A percentile compares a stretch with the other conserved stretches of the same genome.
These are phyloP conservation scores for Drosophila ercepeae DNA, from an alignment of 1,140 invertebrate species.

Conservation along the genomic window DNA sequence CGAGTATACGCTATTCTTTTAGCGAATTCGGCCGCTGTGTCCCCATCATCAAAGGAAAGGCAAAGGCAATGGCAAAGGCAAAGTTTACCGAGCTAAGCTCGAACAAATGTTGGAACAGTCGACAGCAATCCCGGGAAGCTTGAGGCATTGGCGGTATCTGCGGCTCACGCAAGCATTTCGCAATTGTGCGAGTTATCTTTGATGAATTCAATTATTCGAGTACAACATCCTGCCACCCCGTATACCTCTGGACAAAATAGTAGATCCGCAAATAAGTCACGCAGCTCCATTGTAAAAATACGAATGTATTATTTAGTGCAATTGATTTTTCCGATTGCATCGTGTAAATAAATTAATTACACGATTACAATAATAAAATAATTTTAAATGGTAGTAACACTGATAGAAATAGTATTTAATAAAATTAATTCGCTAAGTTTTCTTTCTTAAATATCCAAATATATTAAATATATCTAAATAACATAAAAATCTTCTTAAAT, in stretches of 20 bases:
- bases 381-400: too few relatives aligned
- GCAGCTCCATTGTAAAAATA: conserved; percentile 6
- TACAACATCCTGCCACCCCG: conserved; percentile 24
- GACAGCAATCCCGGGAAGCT: conserved; percentile 14
- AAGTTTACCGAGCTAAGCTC: conserved; percentile 68
- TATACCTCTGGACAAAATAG: conserved; percentile 8
- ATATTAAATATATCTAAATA: too few relatives aligned
- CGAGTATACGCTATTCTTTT: conserved; percentile 61
- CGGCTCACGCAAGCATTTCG: conserved; percentile 35
- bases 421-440: too few relatives aligned
- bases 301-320: too few relatives aligned
- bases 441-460: too few relatives aligned
- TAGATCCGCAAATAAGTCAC: conserved; percentile 3
- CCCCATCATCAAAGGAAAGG: conserved; percentile 76
- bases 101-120: conserved; percentile 51
- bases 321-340: not conserved
- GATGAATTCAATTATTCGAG: conserved; percentile 80
- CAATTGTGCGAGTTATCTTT: conserved; percentile 81
- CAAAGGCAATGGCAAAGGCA: not conserved
- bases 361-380: too few relatives aligned
- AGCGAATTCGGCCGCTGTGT: conserved; percentile 18
- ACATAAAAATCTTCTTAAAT: too few relatives aligned
- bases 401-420: too few relatives aligned
- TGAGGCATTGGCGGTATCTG: conserved; percentile 12
- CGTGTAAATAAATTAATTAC: too few relatives aligned